Percentiles rank a stretch among this genome's conserved stretches.
phyloP scores from a whole-genome alignment of 2,888 invertebrate species.

The Spicauda simplicius region DNA sequence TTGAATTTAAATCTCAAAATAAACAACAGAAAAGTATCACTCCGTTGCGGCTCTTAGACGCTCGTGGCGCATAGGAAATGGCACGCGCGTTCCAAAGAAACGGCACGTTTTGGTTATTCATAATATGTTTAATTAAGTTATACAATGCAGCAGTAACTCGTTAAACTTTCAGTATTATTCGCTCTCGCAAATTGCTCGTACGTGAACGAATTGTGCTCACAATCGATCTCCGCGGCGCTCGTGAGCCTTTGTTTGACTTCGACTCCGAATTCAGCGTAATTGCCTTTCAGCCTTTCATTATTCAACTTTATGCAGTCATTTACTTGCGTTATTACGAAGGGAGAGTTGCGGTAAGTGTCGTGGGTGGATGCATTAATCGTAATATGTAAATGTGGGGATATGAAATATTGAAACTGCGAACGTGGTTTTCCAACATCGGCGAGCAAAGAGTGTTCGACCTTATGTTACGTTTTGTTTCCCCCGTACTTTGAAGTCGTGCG shows the following conservation, averaged over 20 bases:
- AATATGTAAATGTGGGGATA: slow-evolving; percentile 80
- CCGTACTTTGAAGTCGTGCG: slow-evolving; percentile 28
- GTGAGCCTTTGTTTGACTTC: slow-evolving; percentile 82
- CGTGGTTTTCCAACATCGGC: slow-evolving; percentile 65
- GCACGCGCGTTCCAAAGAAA: slow-evolving; percentile 38
- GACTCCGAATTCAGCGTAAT: slow-evolving; percentile 83
- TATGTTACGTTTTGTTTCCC: slow-evolving; percentile 49
- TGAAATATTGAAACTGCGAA: slow-evolving; percentile 79
- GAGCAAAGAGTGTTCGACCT: slow-evolving; percentile 48
- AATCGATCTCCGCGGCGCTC: slow-evolving; percentile 76
- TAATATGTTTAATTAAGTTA: slow-evolving; percentile 78
- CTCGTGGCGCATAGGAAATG: slow-evolving; percentile 43
- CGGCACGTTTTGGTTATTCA: slow-evolving; percentile 61
- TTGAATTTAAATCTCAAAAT: slow-evolving; percentile 57
- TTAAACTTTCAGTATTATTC: slow-evolving; percentile 83
- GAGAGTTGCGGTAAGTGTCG: slow-evolving; percentile 78
- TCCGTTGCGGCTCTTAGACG: slow-evolving; percentile 38
- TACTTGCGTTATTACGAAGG: slow-evolving; percentile 82
- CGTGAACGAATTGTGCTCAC: slow-evolving; percentile 80
- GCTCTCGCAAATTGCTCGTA: slow-evolving; percentile 79
- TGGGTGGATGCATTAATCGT: slow-evolving; percentile 83
- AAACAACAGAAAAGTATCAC: slow-evolving; percentile 58
- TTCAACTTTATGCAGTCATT: slow-evolving; percentile 84
- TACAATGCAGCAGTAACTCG: slow-evolving; percentile 68
- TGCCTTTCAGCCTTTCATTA: slow-evolving; percentile 84